Evolutionary conservation across 2,797 vertebrate genomes (phyloP), one percentile per base, ranked within the genome.

Genomic region (Eospalax fontanierii): DNA sequence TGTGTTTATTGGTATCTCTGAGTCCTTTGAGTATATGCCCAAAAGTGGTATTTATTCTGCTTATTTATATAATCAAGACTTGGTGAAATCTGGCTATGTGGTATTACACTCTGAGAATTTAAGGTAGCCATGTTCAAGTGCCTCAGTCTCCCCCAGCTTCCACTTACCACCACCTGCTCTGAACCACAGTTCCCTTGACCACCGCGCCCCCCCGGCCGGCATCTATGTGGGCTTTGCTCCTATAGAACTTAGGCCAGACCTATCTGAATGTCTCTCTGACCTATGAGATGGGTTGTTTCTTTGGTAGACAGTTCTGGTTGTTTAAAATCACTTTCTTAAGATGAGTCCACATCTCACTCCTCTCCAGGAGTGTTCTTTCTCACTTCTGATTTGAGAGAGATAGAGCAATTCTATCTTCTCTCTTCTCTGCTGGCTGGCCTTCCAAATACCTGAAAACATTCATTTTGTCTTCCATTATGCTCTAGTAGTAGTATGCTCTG

Each of bases 361-460:
- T 91, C 38, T n/a, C 38, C 22, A 57, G 3, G 16, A 46, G 18
- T 80, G 24, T 78, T 80, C 7, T 83, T 86, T 78, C 93, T 80
- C 40, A 43, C 33, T 85, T 68, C 87, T 66, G 5, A 30, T 50
- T 4, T 12, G 2, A 90, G 9, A 86, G 9, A 74, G 21, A n/a
- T 15, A 40, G 11, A 74, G 18, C 18, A 59, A 65, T 54, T 18
- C 11, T 59, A 71, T 93, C 71, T 75, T 54, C 4, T 88, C n/a
- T 92, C 78, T 84, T 18, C 68, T 24, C 33, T 19, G 7, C 22
- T 11, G 59, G 30, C 26, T 6, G 57, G 4, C 22, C 46, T 63
- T 91, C 59, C 46, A n/a, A 73, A 84, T 70, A 73, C 65, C 78
- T 90, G 80, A 80, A 94, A 84, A 40, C 19, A 35, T 54, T 54